Conservation (phyloP, 2,888 invertebrate species). For the Drosophila robusta region DNA sequence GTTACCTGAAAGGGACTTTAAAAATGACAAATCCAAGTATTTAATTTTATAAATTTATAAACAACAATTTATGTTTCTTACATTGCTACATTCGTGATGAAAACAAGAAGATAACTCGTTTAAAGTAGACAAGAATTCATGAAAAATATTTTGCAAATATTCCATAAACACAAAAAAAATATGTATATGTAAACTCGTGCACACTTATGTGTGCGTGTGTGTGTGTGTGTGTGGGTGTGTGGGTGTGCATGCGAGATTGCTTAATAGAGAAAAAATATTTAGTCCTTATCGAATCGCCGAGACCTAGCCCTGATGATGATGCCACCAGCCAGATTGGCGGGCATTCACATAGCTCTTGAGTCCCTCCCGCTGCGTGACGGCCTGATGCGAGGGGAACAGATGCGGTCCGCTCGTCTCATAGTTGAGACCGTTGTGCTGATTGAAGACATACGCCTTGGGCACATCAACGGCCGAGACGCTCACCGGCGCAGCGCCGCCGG, state of each 20-base stretch:
- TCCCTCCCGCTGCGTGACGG: conserved; percentile 47
- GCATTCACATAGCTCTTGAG: conserved; percentile 78
- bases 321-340: conserved; percentile 82
- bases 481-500: conserved; percentile 15
- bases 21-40: background rate
- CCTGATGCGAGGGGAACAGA: conserved; percentile 76
- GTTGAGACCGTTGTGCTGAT: conserved; percentile 84
- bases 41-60: conserved; percentile 3
- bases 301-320: conserved; percentile 64
- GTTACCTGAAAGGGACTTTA: background rate
- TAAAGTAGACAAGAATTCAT: conserved; percentile 6
- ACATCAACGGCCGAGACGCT: conserved; percentile 63
- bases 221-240: no score
- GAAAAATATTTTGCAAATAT: conserved; percentile 7
- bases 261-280: background rate
- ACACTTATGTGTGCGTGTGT: no score
- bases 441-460: conserved; percentile 84
- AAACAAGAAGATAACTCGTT: conserved; percentile 5
- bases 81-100: conserved; percentile 18
- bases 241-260: conserved; percentile 3
- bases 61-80: conserved; percentile 38
- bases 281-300: conserved; percentile 3
- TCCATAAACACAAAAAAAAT: conserved; percentile 3
- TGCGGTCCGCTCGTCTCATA: conserved; percentile 84
- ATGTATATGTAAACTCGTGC: background rate